phyloP scores from a whole-genome alignment of 1,140 invertebrate species.

The Danaus melanippus region DNA sequence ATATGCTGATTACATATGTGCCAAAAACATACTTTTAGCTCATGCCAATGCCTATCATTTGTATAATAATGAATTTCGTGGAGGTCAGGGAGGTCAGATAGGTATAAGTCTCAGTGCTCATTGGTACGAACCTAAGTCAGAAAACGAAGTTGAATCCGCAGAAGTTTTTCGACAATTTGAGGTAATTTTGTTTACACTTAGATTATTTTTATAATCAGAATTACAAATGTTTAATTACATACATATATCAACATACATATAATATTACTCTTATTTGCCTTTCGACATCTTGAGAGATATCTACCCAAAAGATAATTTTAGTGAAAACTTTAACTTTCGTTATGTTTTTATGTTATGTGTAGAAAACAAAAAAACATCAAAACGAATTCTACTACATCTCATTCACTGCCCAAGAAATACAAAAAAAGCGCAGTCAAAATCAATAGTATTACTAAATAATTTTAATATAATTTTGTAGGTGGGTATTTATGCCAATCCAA shows the following conservation, averaged over 20 bases:
- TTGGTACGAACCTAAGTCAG: constrained; percentile 63
- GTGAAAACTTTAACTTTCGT: too few species aligned
- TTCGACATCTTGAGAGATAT: too few species aligned
- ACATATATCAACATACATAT: too few species aligned
- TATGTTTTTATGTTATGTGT: too few species aligned
- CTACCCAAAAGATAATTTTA: background rate
- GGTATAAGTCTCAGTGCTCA: constrained; percentile 68
- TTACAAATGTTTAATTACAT: too few species aligned
- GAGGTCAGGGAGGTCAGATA: constrained; percentile 53
- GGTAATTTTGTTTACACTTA: constrained; percentile 19
- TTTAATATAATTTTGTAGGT: constrained; percentile 31
- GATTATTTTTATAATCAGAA: too few species aligned
- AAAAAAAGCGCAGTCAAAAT: too few species aligned
- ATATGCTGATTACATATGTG: constrained; percentile 67
- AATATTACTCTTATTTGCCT: too few species aligned
- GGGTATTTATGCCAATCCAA: constrained; percentile 63
- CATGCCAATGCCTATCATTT: constrained; percentile 72
- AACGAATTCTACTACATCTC: too few species aligned
- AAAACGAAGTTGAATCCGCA: constrained; percentile 64
- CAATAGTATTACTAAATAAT: background rate
- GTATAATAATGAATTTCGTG: constrained; percentile 65
- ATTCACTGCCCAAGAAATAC: too few species aligned
- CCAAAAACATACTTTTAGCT: constrained; percentile 41
- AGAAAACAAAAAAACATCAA: too few species aligned
- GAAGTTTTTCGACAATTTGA: constrained; percentile 65